These are phyloP conservation scores for Notodonta ziczac DNA, from an alignment of 2,888 invertebrate genomes.

Conservation along the genomic window DNA sequence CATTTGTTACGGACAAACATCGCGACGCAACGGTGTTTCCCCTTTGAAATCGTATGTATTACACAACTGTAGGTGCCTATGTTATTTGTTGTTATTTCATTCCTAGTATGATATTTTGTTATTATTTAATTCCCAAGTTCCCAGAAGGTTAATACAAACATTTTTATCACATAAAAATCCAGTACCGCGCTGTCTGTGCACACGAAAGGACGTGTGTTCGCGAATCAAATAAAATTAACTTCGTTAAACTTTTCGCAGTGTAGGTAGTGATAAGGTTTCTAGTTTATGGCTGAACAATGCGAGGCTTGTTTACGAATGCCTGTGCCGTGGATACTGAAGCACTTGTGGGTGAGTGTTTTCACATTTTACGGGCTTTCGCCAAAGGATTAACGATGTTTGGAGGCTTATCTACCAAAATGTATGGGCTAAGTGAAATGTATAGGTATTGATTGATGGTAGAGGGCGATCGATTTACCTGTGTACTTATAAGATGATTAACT, in stretches of 20 bases:
- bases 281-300: constrained; percentile 4
- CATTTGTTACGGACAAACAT: too few species aligned
- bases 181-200: neutral
- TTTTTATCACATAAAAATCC: neutral
- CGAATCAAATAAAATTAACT: neutral
- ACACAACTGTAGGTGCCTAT: too few species aligned
- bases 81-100: too few species aligned
- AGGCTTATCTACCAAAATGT: constrained; percentile 3
- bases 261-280: constrained; percentile 2
- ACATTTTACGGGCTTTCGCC: neutral
- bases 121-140: neutral
- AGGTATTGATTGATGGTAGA: neutral
- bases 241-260: constrained; percentile 3
- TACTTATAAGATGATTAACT: neutral
- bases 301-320: neutral
- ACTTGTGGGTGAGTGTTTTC: constrained; percentile 6
- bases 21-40: too few species aligned
- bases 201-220: neutral
- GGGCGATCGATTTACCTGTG: constrained; percentile 2
- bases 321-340: neutral
- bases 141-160: neutral
- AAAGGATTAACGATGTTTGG: constrained; percentile 4
- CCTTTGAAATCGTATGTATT: too few species aligned
- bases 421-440: constrained; percentile 5
- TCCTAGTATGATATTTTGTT: neutral